These are phyloP conservation scores for Peromyscus eremicus DNA, from an alignment of 2,797 vertebrate genomes.

Conservation along the genomic window DNA sequence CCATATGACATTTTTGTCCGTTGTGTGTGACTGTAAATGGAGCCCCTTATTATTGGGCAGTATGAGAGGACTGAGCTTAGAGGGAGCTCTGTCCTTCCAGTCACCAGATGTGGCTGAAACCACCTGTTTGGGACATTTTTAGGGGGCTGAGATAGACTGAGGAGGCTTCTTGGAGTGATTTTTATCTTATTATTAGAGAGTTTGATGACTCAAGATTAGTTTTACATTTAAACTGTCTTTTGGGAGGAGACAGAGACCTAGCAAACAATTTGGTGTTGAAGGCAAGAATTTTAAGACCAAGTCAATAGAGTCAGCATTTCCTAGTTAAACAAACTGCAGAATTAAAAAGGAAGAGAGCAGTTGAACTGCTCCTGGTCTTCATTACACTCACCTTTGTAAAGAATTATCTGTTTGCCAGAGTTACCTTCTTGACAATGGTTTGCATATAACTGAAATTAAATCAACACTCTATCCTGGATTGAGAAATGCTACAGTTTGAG, in stretches of 20 bases:
- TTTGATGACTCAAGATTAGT: background rate
- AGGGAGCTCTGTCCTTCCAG: background rate
- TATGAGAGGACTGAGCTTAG: background rate
- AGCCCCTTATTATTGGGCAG: background rate
- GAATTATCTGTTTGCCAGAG: background rate
- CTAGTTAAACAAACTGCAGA: slow-evolving; percentile 26
- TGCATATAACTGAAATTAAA: slow-evolving; percentile 47
- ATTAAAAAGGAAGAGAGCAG: background rate
- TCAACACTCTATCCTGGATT: background rate
- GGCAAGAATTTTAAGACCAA: slow-evolving; percentile 37
- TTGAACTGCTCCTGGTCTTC: slow-evolving; percentile 30
- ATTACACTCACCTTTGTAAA: slow-evolving; percentile 40
- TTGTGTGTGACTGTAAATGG: slow-evolving; percentile 33
- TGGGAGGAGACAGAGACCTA: background rate
- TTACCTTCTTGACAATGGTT: slow-evolving; percentile 14
- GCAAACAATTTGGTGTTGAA: slow-evolving; percentile 9
- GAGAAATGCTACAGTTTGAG: background rate
- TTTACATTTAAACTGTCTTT: slow-evolving; percentile 45
- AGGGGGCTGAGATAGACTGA: background rate
- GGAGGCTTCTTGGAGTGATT: background rate
- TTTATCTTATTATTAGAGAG: background rate
- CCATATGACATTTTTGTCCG: background rate
- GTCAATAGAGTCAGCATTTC: slow-evolving; percentile 45
- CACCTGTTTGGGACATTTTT: background rate
- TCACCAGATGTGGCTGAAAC: background rate